Base-by-base conservation (phyloP, 1,140 invertebrate genomes). In the Drosophila eugracilis region DNA sequence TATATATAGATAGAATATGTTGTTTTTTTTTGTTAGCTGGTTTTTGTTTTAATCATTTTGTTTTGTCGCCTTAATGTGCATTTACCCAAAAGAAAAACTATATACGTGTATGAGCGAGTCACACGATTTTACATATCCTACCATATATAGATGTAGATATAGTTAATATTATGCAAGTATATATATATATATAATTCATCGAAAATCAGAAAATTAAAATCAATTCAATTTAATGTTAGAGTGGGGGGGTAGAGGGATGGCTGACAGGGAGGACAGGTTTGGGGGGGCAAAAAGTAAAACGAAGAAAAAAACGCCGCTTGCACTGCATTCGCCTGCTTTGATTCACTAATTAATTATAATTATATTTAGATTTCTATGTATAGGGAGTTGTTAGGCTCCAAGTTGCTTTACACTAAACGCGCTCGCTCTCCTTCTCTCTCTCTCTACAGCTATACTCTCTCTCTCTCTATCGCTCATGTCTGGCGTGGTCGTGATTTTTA, bases 301-400 rank as follows among this genome's bases (percentile, higher is more conserved):
- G 36, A 86, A 74, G 63, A 77, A 80, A 80, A 80, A 70, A 49
- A 57, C 77, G 42, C 48, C 65, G 58, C 77, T 81, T 77, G 78
- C 81, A 86, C 77, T 85, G 77, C 77, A 86, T 77, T 80, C 37
- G 81, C 73, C 66, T 85, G 81, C 60, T 69, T 78, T 62, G 67
- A 76, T 85, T 79, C 70, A 67, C 66, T 80, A 85, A 65, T 76
- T 81, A 81, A 58, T 74, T 59, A 59, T 80, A 85, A 71, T 67
- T 71, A 70, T 47, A 48, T 48, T 39, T 67, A 67, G 41, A 67
- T 53, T 26, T 52, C 30, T 62, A 69, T 69, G 22, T 73, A 52
- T 73, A 74, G 49, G 70, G 48, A 73, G 48, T 55, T 55, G 34
- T 49, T 75, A 47, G 50, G 72, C 70, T 75, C 71, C 71, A 53